Percentiles rank a stretch among this genome's conserved stretches.
These are phyloP conservation scores for Temnopleurus reevesii DNA, from an alignment of 53 echinoderm and acorn worm genomes.

Conservation along the genomic window DNA sequence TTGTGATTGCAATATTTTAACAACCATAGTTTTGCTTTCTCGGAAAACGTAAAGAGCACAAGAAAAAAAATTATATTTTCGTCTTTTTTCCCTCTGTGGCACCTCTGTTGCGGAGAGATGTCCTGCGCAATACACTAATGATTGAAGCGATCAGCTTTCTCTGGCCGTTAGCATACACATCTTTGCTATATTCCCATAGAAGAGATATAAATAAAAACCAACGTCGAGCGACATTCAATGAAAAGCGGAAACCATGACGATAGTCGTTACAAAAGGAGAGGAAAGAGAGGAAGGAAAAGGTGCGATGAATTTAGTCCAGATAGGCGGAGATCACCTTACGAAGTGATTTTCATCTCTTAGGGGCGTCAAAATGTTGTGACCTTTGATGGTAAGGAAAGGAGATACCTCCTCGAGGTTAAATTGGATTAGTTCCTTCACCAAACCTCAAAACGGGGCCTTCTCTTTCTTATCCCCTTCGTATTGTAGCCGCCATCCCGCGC, in stretches of 20 bases:
- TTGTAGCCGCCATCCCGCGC: slow-evolving; percentile 30
- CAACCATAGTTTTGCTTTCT: slow-evolving; percentile 10
- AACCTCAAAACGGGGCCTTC: slow-evolving; percentile 49
- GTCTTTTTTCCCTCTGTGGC: slow-evolving; percentile 7
- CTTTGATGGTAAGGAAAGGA: slow-evolving; percentile 54
- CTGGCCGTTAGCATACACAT: slow-evolving; percentile 30
- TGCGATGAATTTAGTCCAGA: not conserved
- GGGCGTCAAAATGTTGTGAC: slow-evolving; percentile 59
- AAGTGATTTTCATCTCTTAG: slow-evolving; percentile 57
- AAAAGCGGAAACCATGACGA: not conserved
- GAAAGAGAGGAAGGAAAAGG: not conserved
- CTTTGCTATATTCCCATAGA: not conserved
- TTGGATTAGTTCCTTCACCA: slow-evolving; percentile 60
- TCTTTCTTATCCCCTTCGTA: slow-evolving; percentile 12
- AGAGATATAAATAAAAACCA: not conserved
- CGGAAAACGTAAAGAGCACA: not conserved
- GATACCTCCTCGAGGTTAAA: slow-evolving; percentile 56
- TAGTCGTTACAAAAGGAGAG: not conserved
- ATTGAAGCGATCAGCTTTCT: slow-evolving; percentile 57
- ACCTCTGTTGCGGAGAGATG: slow-evolving; percentile 22
- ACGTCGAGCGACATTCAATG: not conserved
- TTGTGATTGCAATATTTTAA: too few relatives aligned
- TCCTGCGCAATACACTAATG: slow-evolving; percentile 53
- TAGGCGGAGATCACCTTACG: slow-evolving; percentile 54
- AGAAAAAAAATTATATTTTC: slow-evolving; percentile 35